Evolutionary conservation across 1,140 invertebrate species (phyloP), one percentile per base, ranked within the genome.

Genomic region (Hesperophylax magnus): DNA sequence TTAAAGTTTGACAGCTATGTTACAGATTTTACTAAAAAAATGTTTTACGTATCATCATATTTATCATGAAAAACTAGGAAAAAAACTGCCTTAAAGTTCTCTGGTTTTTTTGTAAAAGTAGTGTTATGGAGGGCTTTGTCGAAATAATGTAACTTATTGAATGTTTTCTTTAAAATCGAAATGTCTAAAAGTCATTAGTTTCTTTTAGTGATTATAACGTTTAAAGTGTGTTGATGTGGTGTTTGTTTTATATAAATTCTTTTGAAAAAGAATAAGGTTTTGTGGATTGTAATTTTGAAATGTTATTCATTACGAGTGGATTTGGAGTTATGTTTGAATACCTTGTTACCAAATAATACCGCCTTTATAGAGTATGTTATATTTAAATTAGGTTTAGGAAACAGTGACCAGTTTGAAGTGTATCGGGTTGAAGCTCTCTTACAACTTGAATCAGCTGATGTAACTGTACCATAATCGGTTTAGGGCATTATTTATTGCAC

Each of bases 301-400:
- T 53, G 18, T 20, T 22, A 39, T 72, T 20, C 15, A 72, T 53
- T 34, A 54, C 39, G 18, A 22, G 15, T 79, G 18, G 22, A 72
- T 72, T 52, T 80, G 56, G 74, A 78, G 79, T 63, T 78, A 71
- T 79, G 78, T 81, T 81, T 79, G 63, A 83, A 79, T 77, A 81
- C 72, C 79, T 80, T 80, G 82, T 84, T 84, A 84, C 82, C 82
- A 84, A 84, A 84, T 84, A 84, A 84, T 84, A 84, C 82, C 80
- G 82, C 77, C 80, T 84, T 81, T 83, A 75, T 80, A 82, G 77
- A 17, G 15, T 69, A 67, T 20, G 34, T 78, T 56, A 75, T 58
- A 17, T 56, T 54, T 54, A 34, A 56, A 56, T 54, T 75, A 75
- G 71, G 18, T 56, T 58, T 56, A 71, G 69, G 14, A 72, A 47